Base-by-base conservation (phyloP, 2,797 vertebrate species). In the Pempheris klunzingeri region DNA sequence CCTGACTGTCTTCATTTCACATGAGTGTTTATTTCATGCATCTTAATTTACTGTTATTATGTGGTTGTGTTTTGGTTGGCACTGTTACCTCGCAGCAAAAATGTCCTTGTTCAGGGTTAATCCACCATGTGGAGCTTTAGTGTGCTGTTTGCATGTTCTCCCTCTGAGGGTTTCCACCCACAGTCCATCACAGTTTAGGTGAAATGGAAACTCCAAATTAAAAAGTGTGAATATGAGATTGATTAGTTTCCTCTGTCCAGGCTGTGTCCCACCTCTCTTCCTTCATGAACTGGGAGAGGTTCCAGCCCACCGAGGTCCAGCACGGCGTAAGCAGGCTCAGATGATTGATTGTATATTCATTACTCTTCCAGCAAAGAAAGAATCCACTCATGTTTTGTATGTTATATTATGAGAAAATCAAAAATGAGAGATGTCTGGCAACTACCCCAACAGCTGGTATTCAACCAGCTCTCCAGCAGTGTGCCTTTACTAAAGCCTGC, bases 341-440 rank as follows among this genome's bases (percentile, higher is more conserved):
- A 34, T 53, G 59, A 81, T 30, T 6, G 4, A 68, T 49, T 10
- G 11, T 47, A 28, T 22, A 57, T 77, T 57, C 71, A 49, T 54
- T 50, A 57, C 70, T 43, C 47, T 65, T 65, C 18, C 5, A 46
- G 18, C 30, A 46, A 65, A 64, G 28, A 65, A 54, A 75, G n/a
- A 32, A 60, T 17, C 22, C 18, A 34, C 9, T 2, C 6, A 3
- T 26, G 58, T 52, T 81, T 26, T 58, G 52, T 44, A 43, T 60
- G 52, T 61, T 71, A 50, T 39, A 6, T 60, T 0, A 22, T 13
- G 11, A 58, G 13, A 73, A 18, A 65, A 58, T 13, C 32, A 22
- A 36, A 52, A 64, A 61, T 68, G 20, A 82, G n/a, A 78, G 71
- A 58, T 47, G 32, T 52, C 36, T 61, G 4, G 47, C 20, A 58